Evolutionary conservation across 2,113 vertebrate genomes (phyloP).

Genomic region (Dryoscopus gambensis): DNA sequence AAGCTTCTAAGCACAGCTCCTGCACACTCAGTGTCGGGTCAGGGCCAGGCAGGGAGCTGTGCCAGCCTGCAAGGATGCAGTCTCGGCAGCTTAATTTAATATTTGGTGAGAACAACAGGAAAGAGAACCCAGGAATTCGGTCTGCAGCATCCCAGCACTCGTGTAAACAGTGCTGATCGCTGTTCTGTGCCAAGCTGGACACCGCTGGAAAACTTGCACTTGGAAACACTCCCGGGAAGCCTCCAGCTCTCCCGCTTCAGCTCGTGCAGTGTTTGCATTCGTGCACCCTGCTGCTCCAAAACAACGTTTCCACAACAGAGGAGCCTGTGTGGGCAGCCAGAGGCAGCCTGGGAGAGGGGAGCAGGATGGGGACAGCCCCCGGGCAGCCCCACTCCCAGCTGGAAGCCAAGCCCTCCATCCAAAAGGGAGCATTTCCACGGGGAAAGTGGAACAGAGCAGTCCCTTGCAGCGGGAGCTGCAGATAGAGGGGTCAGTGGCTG

Average conservation of each 20-base stretch:
- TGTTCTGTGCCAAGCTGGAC: background rate
- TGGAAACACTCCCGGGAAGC: background rate
- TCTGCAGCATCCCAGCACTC: background rate
- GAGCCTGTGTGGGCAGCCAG: background rate
- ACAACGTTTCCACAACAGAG: background rate
- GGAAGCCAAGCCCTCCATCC: background rate
- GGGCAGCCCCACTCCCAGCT: accelerated
- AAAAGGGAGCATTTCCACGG: background rate
- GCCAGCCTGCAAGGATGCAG: background rate
- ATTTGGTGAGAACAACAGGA: background rate
- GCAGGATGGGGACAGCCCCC: background rate
- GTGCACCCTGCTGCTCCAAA: background rate
- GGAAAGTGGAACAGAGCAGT: background rate
- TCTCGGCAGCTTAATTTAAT: background rate
- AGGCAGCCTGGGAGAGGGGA: background rate
- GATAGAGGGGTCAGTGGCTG: accelerated
- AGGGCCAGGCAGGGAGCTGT: background rate
- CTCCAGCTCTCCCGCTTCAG: background rate
- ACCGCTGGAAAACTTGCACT: accelerated
- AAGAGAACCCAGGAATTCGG: accelerated
- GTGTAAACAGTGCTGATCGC: background rate
- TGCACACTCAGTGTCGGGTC: accelerated
- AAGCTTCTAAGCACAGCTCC: background rate
- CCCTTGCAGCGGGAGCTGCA: accelerated
- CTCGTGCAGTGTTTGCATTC: background rate